Evolutionary conservation across 2,113 vertebrate genomes (phyloP).

Genomic region (Blennius ocellaris): DNA sequence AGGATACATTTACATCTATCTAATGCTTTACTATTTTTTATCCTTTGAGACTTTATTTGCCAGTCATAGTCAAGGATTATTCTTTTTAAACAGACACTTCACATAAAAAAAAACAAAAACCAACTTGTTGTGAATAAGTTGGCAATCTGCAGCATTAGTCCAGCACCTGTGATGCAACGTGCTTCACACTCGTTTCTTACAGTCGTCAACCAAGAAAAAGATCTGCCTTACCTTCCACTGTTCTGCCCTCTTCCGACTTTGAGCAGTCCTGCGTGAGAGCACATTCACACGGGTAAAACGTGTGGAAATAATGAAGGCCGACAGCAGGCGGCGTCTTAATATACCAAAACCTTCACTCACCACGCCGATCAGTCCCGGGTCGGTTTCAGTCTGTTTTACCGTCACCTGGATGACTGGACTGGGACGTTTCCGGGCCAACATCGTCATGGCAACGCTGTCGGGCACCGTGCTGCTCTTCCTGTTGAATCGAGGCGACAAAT

Average conservation of each 20-base stretch:
- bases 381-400: conserved; percentile 85
- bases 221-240: conserved; percentile 71
- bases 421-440: conserved; percentile 78
- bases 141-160: background rate
- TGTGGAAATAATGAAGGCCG: background rate
- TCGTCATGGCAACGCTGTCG: conserved; percentile 83
- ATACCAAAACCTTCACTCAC: conserved; percentile 55
- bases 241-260: conserved; percentile 78
- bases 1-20: background rate
- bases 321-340: background rate
- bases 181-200: background rate
- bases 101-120: no score
- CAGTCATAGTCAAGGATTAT: no score
- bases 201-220: conserved; percentile 9
- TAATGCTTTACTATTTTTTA: no score
- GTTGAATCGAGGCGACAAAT: conserved; percentile 10
- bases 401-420: conserved; percentile 85
- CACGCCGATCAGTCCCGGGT: conserved; percentile 82
- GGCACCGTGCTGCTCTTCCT: conserved; percentile 87
- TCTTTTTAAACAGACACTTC: no score
- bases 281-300: conserved; percentile 10
- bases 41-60: no score
- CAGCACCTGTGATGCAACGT: background rate
- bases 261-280: conserved; percentile 72
- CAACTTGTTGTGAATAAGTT: no score